Base-by-base conservation (phyloP, 2,888 invertebrate species). In the Watsonalla cultraria region DNA sequence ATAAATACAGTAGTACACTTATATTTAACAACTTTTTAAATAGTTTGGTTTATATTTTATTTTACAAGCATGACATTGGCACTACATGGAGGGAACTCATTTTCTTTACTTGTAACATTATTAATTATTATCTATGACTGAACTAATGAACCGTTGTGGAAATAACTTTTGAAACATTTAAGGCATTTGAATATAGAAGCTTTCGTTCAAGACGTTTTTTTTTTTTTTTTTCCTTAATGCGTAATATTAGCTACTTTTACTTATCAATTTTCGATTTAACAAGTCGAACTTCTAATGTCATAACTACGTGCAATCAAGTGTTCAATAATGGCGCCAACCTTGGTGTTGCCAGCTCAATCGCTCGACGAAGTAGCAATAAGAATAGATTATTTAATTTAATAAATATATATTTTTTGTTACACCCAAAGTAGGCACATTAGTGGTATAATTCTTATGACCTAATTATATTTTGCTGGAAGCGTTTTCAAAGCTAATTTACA, bases 1-100 rank as follows among this genome's bases (percentile, higher is more conserved):
- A 74, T 73, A 72, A 60, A 63, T 52, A 54, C 56, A 55, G 53
- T 58, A 53, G 57, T 70, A 72, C 62, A 58, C 66, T 72, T 70
- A 74, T 46, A 59, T 64, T 62, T 60, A 53, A 53, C 60, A 58
- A 59, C 61, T 56, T 55, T 56, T 54, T 53, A 55, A 65, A 55
- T 59, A 65, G 60, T 62, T 52, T 55, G 61, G 58, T 60, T 61
- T 60, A 59, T 59, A 52, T 64, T 68, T 68, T 69, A 75, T 70
- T 74, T 65, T 58, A 72, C 62, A 65, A 80, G 80, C 78, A 80
- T 80, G 66, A 74, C 65, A 71, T 88, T 88, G 88, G 88, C 88
- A 88, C 88, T 88, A 87, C 56, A 77, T 88, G 88, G 87, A 88
- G 86, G 88, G 88, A 77, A 72, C 67, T 77, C 72, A 77, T 78